These are phyloP conservation scores for Halichoerus grypus DNA, from an alignment of 2,113 vertebrate species.

Conservation along the genomic window DNA sequence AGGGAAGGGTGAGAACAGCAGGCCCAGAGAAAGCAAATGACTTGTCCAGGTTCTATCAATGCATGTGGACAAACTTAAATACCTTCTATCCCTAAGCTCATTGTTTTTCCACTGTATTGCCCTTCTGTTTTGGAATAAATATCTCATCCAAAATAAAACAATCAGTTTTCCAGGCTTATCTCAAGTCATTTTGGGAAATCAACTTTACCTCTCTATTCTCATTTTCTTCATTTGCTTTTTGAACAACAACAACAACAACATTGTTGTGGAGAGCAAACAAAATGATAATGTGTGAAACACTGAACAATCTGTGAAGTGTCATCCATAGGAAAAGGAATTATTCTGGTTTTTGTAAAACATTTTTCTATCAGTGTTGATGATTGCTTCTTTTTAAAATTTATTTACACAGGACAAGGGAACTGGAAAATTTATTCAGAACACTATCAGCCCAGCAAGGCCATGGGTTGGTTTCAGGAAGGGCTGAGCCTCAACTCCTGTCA, in stretches of 20 bases:
- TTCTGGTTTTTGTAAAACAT: not conserved
- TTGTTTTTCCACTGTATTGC: not conserved
- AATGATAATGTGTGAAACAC: not conserved
- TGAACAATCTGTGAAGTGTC: not conserved
- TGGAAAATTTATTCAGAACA: not conserved
- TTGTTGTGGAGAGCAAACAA: not conserved
- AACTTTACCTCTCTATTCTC: not conserved
- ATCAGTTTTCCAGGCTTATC: not conserved
- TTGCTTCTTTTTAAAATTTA: not conserved
- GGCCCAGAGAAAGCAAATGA: not conserved
- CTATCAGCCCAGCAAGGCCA: not conserved
- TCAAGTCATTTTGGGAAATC: not conserved
- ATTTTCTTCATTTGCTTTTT: not conserved
- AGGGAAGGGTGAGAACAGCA: not conserved
- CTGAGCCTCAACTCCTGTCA: conserved; percentile 37
- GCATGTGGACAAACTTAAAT: not conserved
- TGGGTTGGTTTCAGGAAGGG: conserved; percentile 1
- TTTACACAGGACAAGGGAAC: not conserved
- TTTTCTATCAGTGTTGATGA: not conserved
- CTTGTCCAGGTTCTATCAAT: not conserved
- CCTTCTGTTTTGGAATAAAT: not conserved
- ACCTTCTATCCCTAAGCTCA: too few species aligned
- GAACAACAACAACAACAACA: not conserved
- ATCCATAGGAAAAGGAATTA: not conserved
- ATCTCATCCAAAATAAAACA: conserved; percentile 2